These are phyloP conservation scores for Porites cylindrica DNA, from an alignment of 92 coral and sea anemone genomes.

Conservation along the genomic window DNA sequence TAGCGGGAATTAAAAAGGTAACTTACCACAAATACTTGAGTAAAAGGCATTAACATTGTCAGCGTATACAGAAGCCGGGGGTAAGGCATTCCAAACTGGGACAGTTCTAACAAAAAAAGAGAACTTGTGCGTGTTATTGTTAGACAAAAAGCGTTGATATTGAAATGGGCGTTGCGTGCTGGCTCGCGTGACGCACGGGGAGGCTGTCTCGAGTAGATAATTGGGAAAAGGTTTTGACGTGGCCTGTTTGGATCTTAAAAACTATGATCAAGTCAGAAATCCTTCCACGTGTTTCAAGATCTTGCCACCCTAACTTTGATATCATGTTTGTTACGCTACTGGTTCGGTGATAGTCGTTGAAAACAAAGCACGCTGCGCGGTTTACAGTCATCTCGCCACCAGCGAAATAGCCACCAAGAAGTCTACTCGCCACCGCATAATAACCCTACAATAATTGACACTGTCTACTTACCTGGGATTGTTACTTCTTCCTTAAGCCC, in stretches of 20 bases:
- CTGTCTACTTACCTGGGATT: no score
- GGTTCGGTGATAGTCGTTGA: conserved; percentile 1
- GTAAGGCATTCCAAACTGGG: conserved; percentile 2
- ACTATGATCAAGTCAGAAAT: background rate
- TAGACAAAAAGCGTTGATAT: background rate
- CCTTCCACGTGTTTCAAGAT: background rate
- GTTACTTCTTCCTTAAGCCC: no score
- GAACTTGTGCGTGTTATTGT: background rate
- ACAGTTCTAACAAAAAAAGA: background rate
- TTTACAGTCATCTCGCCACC: no score
- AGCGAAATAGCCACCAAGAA: no score
- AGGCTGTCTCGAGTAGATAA: background rate
- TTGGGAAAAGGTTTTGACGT: background rate
- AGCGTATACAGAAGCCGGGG: background rate
- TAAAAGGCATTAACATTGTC: background rate
- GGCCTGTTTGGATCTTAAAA: conserved; percentile 1
- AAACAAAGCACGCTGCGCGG: background rate
- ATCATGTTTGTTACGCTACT: background rate
- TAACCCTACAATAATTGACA: no score
- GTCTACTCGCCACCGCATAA: no score
- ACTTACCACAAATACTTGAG: conserved; percentile 2
- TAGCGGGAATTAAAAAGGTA: background rate
- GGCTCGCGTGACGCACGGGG: background rate
- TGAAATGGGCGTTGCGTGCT: background rate
- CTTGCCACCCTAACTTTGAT: conserved; percentile 2